phyloP scores from a whole-genome alignment of 2,113 vertebrate species.

The Cyprinodon brontotheroides region DNA sequence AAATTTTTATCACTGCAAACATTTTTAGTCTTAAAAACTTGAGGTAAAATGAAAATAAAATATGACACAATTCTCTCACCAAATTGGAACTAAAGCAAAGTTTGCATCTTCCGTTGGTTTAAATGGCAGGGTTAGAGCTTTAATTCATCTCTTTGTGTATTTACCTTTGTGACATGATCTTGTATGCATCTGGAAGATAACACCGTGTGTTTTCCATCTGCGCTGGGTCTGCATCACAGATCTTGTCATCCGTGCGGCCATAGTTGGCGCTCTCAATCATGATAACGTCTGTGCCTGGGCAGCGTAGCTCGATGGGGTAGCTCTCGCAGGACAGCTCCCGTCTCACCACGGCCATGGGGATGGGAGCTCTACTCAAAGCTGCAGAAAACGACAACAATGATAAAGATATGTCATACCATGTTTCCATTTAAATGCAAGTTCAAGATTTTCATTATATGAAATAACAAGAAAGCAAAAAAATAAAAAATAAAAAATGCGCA shows the following conservation, averaged over 20 bases:
- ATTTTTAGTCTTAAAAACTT: too few species aligned
- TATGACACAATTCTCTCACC: too few species aligned
- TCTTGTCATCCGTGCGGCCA: slow-evolving; percentile 97
- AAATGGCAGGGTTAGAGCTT: not conserved
- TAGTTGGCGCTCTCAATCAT: slow-evolving; percentile 99
- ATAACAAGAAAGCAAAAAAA: not conserved
- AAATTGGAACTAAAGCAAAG: not conserved
- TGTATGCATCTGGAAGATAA: slow-evolving; percentile 98
- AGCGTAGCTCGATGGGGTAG: slow-evolving; percentile 97
- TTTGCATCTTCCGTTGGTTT: not conserved
- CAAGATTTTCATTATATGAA: not conserved
- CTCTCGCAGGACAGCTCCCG: slow-evolving; percentile 97
- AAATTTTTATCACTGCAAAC: too few species aligned
- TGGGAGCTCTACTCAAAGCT: slow-evolving; percentile 96
- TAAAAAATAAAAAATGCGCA: not conserved
- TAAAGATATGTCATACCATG: not conserved
- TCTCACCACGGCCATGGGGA: slow-evolving; percentile 98
- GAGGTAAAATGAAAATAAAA: too few species aligned
- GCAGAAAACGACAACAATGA: slow-evolving; percentile 3
- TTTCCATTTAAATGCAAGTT: not conserved
- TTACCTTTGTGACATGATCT: slow-evolving; percentile 99
- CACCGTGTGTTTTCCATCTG: slow-evolving; percentile 99
- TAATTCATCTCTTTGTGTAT: not conserved
- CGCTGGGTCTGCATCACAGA: slow-evolving; percentile 96
- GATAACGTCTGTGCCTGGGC: slow-evolving; percentile 97